These are phyloP conservation scores for Sceloporus tristichus DNA, from an alignment of 2,113 vertebrate species.

Conservation along the genomic window DNA sequence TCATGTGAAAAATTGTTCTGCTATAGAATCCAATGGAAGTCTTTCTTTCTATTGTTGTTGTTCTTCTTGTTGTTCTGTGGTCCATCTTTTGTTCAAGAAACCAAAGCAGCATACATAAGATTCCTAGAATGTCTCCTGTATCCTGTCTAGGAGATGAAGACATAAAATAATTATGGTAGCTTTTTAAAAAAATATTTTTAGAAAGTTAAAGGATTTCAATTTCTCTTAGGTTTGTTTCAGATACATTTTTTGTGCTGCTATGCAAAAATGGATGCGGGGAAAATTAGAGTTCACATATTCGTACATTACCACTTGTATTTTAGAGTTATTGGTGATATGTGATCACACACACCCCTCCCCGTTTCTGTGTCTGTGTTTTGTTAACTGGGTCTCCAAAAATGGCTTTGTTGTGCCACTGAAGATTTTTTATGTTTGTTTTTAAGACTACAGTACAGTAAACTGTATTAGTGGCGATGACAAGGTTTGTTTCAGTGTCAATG, in stretches of 20 bases:
- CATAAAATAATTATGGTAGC: no score
- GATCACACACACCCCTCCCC: not conserved
- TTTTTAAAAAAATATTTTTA: no score
- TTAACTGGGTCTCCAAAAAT: not conserved
- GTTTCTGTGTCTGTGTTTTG: not conserved
- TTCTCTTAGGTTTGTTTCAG: not conserved
- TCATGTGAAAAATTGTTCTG: not conserved
- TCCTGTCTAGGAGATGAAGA: not conserved
- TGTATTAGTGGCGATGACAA: not conserved
- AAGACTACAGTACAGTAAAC: not conserved
- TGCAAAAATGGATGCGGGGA: not conserved
- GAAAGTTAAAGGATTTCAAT: no score
- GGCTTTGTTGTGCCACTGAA: not conserved
- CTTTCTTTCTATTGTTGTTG: not conserved
- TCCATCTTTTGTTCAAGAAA: not conserved
- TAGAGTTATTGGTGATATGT: not conserved
- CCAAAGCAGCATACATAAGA: not conserved
- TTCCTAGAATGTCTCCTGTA: not conserved
- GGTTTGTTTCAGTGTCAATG: not conserved
- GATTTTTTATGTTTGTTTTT: not conserved
- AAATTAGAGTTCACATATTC: not conserved
- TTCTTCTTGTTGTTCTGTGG: not conserved
- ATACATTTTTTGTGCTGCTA: no score
- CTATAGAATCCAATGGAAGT: not conserved
- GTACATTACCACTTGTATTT: not conserved